Conservation (phyloP, 2,797 vertebrate species). For the Ambastaia sidthimunki region DNA sequence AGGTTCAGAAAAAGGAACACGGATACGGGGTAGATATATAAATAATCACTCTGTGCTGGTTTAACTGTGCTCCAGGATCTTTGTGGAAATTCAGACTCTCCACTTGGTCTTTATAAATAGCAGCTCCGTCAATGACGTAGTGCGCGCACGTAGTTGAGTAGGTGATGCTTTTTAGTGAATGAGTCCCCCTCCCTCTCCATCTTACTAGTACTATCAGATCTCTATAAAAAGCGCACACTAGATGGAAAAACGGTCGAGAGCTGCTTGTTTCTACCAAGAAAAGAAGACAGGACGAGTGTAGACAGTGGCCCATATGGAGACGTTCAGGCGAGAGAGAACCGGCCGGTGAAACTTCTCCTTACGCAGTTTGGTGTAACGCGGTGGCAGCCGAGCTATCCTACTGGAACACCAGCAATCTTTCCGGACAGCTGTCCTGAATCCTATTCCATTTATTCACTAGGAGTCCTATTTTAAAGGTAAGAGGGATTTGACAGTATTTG, state of each 20-base stretch:
- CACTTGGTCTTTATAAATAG: conserved; percentile 78
- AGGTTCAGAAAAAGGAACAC: background rate
- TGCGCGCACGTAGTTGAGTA: conserved; percentile 82
- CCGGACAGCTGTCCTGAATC: conserved; percentile 20
- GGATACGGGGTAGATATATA: background rate
- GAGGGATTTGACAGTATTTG: conserved; percentile 24
- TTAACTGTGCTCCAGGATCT: conserved; percentile 8
- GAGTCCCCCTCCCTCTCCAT: conserved; percentile 71
- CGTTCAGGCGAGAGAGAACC: conserved; percentile 25
- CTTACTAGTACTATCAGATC: conserved; percentile 81
- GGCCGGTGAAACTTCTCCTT: conserved; percentile 17
- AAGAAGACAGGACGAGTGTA: conserved; percentile 32
- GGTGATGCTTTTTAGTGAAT: conserved; percentile 85
- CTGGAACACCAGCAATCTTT: conserved; percentile 4
- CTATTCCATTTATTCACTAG: conserved; percentile 12
- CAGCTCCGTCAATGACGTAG: conserved; percentile 79
- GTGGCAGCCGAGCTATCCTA: background rate
- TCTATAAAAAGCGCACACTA: conserved; percentile 84
- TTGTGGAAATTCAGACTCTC: conserved; percentile 48
- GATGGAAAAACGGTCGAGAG: conserved; percentile 76
- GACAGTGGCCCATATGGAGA: conserved; percentile 39
- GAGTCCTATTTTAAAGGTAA: conserved; percentile 37
- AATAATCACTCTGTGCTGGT: conserved; percentile 3
- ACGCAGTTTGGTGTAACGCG: background rate
- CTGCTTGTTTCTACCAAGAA: conserved; percentile 65